These are phyloP conservation scores for Pipistrellus pygmaeus DNA, from an alignment of 2,797 vertebrate species.

Conservation along the genomic window DNA sequence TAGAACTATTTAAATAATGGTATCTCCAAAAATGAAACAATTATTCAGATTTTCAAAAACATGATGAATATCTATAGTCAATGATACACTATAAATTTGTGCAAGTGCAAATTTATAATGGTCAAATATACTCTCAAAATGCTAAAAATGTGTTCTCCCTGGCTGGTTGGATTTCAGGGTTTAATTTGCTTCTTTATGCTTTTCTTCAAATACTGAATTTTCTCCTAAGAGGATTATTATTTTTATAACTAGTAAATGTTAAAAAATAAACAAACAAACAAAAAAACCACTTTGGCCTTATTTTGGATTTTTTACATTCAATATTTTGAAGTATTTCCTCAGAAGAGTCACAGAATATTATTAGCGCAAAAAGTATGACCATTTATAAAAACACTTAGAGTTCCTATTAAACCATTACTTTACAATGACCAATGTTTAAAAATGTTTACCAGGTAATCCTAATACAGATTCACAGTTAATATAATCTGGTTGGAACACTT, in stretches of 20 bases:
- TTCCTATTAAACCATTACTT: neutral
- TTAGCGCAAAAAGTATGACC: neutral
- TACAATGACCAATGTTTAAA: constrained; percentile 28
- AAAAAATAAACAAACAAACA: neutral
- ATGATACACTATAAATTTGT: constrained; percentile 19
- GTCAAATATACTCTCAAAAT: constrained; percentile 30
- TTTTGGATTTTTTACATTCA: neutral
- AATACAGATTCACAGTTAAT: constrained; percentile 39
- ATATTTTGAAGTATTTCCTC: constrained; percentile 35
- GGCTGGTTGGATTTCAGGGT: neutral
- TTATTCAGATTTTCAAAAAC: neutral
- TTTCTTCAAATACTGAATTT: constrained; percentile 30
- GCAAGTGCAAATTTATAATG: neutral
- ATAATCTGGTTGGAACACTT: constrained; percentile 44
- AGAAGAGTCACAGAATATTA: constrained; percentile 31
- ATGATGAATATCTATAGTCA: constrained; percentile 1
- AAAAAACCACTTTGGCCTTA: neutral
- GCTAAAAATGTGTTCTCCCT: neutral
- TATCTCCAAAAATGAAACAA: neutral
- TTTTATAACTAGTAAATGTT: neutral
- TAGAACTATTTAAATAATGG: neutral
- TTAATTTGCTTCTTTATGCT: neutral
- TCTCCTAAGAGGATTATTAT: neutral
- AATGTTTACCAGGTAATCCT: neutral
- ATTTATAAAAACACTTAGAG: constrained; percentile 36